Evolutionary conservation across 2,888 invertebrate genomes (phyloP).

Genomic region (Chrysopilus asiliformis): DNA sequence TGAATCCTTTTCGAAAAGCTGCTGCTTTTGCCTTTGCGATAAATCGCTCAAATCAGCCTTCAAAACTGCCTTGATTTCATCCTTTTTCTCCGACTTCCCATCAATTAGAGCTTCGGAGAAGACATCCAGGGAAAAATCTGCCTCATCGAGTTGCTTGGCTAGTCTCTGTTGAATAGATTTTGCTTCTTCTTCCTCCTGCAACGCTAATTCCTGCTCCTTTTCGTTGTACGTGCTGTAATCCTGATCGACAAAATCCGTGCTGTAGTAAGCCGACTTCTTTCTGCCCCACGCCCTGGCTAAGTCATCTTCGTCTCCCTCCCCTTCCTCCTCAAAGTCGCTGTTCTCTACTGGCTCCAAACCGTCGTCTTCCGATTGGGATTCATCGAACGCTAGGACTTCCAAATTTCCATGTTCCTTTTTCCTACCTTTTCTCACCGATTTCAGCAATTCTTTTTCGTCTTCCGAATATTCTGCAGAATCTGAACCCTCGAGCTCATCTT

Average conservation of each 20-base stretch:
- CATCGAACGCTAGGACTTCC: slow-evolving; percentile 48
- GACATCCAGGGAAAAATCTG: slow-evolving; percentile 55
- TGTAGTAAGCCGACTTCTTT: slow-evolving; percentile 63
- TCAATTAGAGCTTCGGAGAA: slow-evolving; percentile 28
- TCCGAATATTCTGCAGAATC: slow-evolving; percentile 60
- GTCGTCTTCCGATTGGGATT: slow-evolving; percentile 33
- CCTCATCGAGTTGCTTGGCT: slow-evolving; percentile 62
- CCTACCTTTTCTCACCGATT: slow-evolving; percentile 44
- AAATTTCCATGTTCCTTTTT: slow-evolving; percentile 42
- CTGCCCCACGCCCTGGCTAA: slow-evolving; percentile 83
- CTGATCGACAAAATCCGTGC: slow-evolving; percentile 78
- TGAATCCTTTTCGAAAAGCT: slow-evolving; percentile 68
- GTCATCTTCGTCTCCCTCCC: slow-evolving; percentile 55
- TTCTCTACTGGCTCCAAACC: slow-evolving; percentile 40
- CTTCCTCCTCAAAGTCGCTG: slow-evolving; percentile 63
- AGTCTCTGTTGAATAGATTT: slow-evolving; percentile 64
- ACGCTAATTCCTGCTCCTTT: slow-evolving; percentile 55
- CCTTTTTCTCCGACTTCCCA: slow-evolving; percentile 19
- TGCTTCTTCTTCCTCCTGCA: slow-evolving; percentile 74
- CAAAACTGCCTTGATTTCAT: slow-evolving; percentile 36
- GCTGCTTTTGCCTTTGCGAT: slow-evolving; percentile 59
- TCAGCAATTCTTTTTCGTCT: slow-evolving; percentile 47
- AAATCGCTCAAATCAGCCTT: slow-evolving; percentile 65
- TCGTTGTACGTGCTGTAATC: slow-evolving; percentile 47
- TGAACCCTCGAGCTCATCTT: slow-evolving; percentile 52